Evolutionary conservation across 2,797 vertebrate species (phyloP).

Genomic region (Loris lydekkerianus): DNA sequence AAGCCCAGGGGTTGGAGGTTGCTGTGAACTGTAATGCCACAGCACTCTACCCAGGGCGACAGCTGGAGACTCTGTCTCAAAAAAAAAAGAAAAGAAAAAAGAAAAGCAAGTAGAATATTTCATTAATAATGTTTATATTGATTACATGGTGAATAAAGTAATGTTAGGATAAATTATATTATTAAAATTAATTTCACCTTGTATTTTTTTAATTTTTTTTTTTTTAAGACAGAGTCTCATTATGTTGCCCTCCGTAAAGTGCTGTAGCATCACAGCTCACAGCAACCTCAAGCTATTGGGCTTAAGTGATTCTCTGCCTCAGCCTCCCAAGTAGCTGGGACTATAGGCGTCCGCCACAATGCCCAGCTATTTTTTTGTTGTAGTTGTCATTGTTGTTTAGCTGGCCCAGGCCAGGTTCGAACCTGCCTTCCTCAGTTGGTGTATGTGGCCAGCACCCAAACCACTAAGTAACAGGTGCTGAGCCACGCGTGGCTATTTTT

Average conservation of each 20-base stretch:
- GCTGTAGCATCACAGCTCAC: background rate
- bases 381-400: no score
- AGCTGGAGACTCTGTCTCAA: no score
- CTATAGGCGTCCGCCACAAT: background rate
- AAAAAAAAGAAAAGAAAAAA: no score
- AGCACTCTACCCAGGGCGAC: no score
- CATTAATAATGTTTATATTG: background rate
- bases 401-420: no score
- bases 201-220: background rate
- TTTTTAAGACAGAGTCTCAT: background rate
- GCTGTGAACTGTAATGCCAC: no score
- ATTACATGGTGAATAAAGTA: background rate
- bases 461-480: no score
- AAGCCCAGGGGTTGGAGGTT: no score
- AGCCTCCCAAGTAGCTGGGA: background rate
- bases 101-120: background rate
- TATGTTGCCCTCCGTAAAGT: background rate
- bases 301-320: background rate
- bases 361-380: background rate
- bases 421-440: no score
- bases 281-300: background rate
- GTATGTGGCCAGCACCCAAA: no score
- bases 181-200: background rate
- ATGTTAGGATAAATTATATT: background rate
- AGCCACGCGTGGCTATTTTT: no score